These are phyloP conservation scores for Amblyjoppa fuscipennis DNA, from an alignment of 2,888 invertebrate species.

Conservation along the genomic window DNA sequence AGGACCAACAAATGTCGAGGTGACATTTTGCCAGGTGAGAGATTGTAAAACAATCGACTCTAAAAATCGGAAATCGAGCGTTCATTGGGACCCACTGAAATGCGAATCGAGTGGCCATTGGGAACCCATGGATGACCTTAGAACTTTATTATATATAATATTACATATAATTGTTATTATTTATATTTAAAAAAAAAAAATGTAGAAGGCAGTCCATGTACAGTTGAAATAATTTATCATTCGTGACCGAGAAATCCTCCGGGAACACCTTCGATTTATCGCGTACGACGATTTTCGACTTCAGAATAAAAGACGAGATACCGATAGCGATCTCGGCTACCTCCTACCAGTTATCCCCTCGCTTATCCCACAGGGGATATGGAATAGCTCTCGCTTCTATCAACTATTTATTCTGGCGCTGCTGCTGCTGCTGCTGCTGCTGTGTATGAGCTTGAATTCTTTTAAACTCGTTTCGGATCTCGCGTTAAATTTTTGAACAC, in stretches of 20 bases:
- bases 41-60: no score
- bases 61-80: no score
- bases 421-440: background rate
- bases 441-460: conserved; percentile 36
- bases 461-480: conserved; percentile 55
- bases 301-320: conserved; percentile 43
- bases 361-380: conserved; percentile 6
- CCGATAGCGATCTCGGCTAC: conserved; percentile 47
- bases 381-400: background rate
- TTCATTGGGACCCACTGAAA: no score
- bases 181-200: background rate
- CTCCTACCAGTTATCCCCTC: conserved; percentile 28
- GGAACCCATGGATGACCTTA: no score
- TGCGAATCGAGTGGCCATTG: no score
- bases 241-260: conserved; percentile 13
- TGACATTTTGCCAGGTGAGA: no score
- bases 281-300: conserved; percentile 41
- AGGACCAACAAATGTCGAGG: no score
- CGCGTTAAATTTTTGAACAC: conserved; percentile 28
- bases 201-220: conserved; percentile 8
- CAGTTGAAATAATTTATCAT: conserved; percentile 36
- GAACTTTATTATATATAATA: no score
- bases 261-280: conserved; percentile 37
- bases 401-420: conserved; percentile 1
- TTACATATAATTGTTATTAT: conserved; percentile 11